phyloP scores from a whole-genome alignment of 2,113 vertebrate genomes.

The Gymnorhina tibicen region DNA sequence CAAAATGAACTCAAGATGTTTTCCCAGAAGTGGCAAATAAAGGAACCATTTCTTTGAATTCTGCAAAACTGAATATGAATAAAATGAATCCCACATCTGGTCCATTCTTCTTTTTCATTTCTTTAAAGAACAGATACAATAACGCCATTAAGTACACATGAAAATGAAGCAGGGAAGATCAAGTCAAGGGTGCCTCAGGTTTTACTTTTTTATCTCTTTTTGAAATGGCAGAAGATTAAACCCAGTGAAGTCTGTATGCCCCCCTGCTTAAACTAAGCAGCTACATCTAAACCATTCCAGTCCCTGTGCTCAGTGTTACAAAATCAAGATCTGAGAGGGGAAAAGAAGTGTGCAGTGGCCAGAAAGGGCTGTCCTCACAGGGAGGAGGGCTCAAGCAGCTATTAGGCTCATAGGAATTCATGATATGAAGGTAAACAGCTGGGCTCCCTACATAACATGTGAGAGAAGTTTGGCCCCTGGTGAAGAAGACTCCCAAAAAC shows the following conservation, averaged over 20 bases:
- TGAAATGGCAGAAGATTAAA: not conserved
- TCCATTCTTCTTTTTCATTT: slow-evolving; percentile 15
- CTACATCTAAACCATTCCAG: not conserved
- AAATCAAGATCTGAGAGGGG: not conserved
- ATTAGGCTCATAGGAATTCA: not conserved
- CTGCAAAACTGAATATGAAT: not conserved
- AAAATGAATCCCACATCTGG: slow-evolving; percentile 39
- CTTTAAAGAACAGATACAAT: slow-evolving; percentile 21
- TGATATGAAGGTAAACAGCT: not conserved
- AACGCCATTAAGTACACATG: not conserved
- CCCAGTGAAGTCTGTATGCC: not conserved
- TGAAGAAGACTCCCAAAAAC: not conserved
- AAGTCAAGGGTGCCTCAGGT: not conserved
- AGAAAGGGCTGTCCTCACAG: not conserved
- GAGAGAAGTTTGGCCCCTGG: not conserved
- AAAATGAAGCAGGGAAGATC: not conserved
- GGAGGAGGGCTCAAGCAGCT: not conserved
- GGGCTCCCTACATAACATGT: fast-evolving
- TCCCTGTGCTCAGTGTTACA: not conserved
- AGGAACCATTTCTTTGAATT: slow-evolving; percentile 38
- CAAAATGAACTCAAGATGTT: slow-evolving; percentile 51
- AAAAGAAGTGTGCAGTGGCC: not conserved
- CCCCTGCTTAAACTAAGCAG: not conserved
- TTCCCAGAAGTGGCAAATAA: slow-evolving; percentile 55
- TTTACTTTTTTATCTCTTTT: not conserved